Base-by-base conservation (phyloP, 2,113 vertebrate species). In the Rhabdomys dilectus region DNA sequence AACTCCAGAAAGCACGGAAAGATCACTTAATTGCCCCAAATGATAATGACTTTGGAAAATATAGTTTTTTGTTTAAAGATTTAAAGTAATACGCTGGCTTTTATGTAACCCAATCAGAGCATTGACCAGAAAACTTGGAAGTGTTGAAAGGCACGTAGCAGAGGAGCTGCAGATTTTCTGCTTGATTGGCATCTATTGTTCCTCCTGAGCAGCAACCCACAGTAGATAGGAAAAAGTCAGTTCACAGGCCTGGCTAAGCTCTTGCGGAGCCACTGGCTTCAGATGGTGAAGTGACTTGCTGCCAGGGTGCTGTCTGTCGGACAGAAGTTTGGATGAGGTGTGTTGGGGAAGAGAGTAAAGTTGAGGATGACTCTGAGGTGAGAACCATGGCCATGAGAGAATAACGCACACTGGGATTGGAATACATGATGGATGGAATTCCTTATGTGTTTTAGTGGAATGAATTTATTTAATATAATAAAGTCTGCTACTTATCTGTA, bases 31-130 rank as follows among this genome's bases (percentile, higher is more conserved):
- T 99, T 99, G 99, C 99, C 97, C 99, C 99, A 91, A 99, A 99
- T 97, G 99, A 99, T 99, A 99, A 99, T 99, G 99, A 99, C 98
- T 99, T 99, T 99, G 99, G 99, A 99, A 99, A 99, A 99, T 99
- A 99, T 99, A 99, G 99, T 99, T 99, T 99, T 99, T 99, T 99
- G 99, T 99, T 99, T 99, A 99, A 99, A 99, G 99, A 99, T 98
- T 99, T 99, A 99, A 99, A 99, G 97, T 99, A 99, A 99, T 98
- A 97, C 97, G 93, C 98, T 98, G 97, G 97, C 98, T 96, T 98
- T 96, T 97, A 96, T 95, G 96, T 98, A 98, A 98, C 96, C 97
- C 97, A 96, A 98, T 98, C 98, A 98, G 98, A 98, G 98, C 98
- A 96, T 98, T 98, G 98, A 98, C 97, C 98, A 98, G 98, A 98